Evolutionary conservation across 2,888 invertebrate species (phyloP).

Genomic region (Pomacea canaliculata): DNA sequence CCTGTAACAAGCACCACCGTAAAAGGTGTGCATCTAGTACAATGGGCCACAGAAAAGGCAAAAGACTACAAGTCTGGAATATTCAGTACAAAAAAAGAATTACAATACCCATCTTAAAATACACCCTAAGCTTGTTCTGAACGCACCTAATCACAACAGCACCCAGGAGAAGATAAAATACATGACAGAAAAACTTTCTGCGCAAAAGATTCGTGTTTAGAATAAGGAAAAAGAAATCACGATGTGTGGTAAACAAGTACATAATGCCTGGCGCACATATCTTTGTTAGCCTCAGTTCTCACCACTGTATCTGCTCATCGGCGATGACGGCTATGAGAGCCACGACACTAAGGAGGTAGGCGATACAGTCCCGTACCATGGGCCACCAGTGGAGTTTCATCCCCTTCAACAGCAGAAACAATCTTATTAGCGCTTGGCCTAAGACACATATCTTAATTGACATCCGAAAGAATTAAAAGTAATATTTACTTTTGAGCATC

Average conservation of each 20-base stretch:
- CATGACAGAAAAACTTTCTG: no score
- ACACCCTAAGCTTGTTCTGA: no score
- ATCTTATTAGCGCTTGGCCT: not conserved
- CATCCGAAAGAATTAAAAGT: no score
- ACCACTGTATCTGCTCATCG: conserved; percentile 70
- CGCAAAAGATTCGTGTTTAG: no score
- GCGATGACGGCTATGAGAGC: conserved; percentile 62
- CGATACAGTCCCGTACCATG: conserved; percentile 62
- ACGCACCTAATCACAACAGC: no score
- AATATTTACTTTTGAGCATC: no score
- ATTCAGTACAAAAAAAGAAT: not conserved
- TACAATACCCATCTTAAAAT: not conserved
- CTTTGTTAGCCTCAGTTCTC: not conserved
- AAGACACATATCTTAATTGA: no score
- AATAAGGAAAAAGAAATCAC: no score
- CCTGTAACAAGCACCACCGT: conserved; percentile 73
- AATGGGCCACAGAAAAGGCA: not conserved
- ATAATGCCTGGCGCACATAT: no score
- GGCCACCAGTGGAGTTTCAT: conserved; percentile 76
- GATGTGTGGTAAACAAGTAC: no score
- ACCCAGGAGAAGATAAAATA: no score
- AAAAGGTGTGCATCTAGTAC: not conserved
- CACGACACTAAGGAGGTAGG: conserved; percentile 61
- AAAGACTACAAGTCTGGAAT: not conserved
- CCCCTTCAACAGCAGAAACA: conserved; percentile 54